Base-by-base conservation (phyloP, 1,140 invertebrate species). In the Sitobion miscanthi region DNA sequence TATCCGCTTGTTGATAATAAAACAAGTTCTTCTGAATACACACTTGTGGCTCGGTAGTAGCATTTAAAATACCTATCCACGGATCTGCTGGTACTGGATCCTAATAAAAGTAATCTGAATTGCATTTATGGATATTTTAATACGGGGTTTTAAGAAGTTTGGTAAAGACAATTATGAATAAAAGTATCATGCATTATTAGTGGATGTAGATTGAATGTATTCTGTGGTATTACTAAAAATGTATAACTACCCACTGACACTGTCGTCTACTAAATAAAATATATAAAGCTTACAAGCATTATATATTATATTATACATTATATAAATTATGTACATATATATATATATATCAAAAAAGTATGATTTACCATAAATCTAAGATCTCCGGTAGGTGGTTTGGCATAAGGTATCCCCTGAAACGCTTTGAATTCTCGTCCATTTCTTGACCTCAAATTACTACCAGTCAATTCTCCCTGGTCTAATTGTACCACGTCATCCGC, bases 361-460 rank as follows among this genome's bases (percentile, higher is more conserved):
- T 57, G 7, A 7, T 25, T 25, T 57, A 47, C 85, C 45, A 20
- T 30, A 47, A 96, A 96, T 49, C 96, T 93, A 25, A 95, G 94
- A 45, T 95, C 94, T 35, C 94, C 94, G 35, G 95, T 91, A 25
- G 96, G 96, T 52, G 96, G 95, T 93, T 95, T 94, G 23, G 95
- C 95, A 93, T 95, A 96, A 1, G 96, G 96, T 91, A 96, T 95
- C 21, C 95, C 95, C 25, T 95, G 94, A 94, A 95, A 96, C 14
- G 94, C 94, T 93, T 96, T 95, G 21, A 96, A 95, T 52, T 85
- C 25, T 35, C 88, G 38, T n/a, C 90, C 93, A 52, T 89, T 83
- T 94, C 88, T 90, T 8, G 92, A 47, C 25, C 17, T 62, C 87
- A 93, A 69, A 1, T 38, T 89, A 25, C 69, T 93, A 7, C 94